Conservation (phyloP, 2,113 vertebrate genomes). For the Picathartes gymnocephalus region DNA sequence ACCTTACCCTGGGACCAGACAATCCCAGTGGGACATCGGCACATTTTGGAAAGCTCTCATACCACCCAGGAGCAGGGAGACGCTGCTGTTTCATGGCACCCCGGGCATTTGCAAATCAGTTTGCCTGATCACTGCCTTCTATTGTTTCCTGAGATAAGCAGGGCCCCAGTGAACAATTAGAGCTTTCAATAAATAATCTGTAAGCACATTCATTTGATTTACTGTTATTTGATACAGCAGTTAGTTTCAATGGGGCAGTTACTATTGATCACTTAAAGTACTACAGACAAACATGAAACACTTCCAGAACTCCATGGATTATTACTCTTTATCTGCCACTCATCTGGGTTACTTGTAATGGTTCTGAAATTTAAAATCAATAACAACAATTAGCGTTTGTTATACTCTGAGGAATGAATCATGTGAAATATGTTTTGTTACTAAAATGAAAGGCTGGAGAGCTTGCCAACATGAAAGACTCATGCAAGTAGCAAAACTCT, state of each 20-base stretch:
- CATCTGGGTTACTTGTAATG: conserved; percentile 81
- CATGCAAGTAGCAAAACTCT: neutral
- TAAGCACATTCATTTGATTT: conserved; percentile 84
- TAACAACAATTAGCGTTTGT: conserved; percentile 79
- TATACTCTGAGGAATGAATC: conserved; percentile 71
- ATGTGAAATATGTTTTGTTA: conserved; percentile 68
- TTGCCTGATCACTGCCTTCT: conserved; percentile 50
- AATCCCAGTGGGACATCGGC: neutral
- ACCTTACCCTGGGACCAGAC: neutral
- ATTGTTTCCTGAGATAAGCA: conserved; percentile 79
- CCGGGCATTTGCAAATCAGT: conserved; percentile 41
- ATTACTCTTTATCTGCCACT: conserved; percentile 84
- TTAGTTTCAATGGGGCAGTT: conserved; percentile 86
- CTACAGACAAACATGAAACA: conserved; percentile 82
- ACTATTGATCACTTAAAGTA: conserved; percentile 86
- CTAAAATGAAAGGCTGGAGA: conserved; percentile 57
- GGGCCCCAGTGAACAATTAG: conserved; percentile 84
- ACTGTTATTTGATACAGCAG: conserved; percentile 86
- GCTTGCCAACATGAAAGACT: neutral
- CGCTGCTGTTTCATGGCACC: neutral
- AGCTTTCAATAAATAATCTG: conserved; percentile 86
- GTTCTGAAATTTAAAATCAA: conserved; percentile 83
- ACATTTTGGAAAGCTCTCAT: neutral
- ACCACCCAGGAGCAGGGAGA: neutral
- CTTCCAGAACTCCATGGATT: conserved; percentile 80